Percentiles rank a stretch among this genome's conserved stretches.
phyloP scores from a whole-genome alignment of 2,888 invertebrate genomes.

The Dasypolia templi region DNA sequence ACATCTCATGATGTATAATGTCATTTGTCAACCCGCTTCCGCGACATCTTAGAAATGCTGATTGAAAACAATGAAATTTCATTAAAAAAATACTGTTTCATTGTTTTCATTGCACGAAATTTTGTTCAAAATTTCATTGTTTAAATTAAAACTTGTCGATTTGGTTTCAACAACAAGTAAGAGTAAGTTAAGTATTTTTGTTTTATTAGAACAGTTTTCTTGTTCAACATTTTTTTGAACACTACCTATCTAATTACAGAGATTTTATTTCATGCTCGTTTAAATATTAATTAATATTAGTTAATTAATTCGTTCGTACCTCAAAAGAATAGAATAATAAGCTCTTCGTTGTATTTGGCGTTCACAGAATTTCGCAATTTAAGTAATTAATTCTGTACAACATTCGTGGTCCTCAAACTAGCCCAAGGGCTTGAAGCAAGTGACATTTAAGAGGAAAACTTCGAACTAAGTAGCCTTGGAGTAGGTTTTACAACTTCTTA shows the following conservation, averaged over 20 bases:
- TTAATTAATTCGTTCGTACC: constrained; percentile 26
- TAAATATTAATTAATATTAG: constrained; percentile 41
- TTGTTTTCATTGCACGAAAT: too few species aligned
- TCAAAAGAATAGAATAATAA: constrained; percentile 39
- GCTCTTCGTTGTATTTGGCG: constrained; percentile 15
- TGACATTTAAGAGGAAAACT: constrained; percentile 54
- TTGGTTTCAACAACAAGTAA: neutral
- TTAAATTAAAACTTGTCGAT: neutral
- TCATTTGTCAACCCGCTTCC: too few species aligned
- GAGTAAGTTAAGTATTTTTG: neutral
- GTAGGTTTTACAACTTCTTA: too few species aligned
- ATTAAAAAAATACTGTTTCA: too few species aligned
- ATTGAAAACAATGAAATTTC: neutral
- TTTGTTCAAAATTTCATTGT: neutral
- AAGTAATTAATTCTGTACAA: constrained; percentile 44
- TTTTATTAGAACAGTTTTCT: constrained; percentile 12
- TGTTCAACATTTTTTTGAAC: too few species aligned
- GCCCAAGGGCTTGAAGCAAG: constrained; percentile 33
- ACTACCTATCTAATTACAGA: constrained; percentile 14
- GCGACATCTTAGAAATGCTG: neutral
- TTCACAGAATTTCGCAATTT: constrained; percentile 16
- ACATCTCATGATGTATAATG: too few species aligned
- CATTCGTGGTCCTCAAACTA: constrained; percentile 14
- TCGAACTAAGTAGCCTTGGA: constrained; percentile 22
- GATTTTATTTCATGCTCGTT: constrained; percentile 17